phyloP scores from a whole-genome alignment of 1,140 invertebrate genomes.

The Philotrypesis tridentata region DNA sequence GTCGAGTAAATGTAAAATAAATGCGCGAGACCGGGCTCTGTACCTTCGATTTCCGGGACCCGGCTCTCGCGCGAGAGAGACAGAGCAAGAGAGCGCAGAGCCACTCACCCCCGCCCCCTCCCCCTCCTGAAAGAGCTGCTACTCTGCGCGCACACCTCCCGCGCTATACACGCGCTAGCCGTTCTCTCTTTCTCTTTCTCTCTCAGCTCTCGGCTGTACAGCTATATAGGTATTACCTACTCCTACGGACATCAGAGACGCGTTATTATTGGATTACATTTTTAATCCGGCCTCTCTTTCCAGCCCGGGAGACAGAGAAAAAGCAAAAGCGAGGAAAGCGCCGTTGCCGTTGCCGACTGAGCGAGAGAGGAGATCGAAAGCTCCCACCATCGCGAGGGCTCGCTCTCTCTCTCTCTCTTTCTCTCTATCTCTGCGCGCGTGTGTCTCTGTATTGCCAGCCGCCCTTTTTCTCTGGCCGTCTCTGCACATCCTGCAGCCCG shows the following conservation, averaged over 20 bases:
- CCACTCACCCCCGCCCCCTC: neutral
- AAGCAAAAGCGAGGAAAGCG: constrained; percentile 32
- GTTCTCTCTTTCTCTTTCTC: neutral
- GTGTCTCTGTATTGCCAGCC: neutral
- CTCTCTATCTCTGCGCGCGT: neutral
- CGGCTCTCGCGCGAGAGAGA: neutral
- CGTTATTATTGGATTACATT: constrained; percentile 75
- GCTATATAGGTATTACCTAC: constrained; percentile 57
- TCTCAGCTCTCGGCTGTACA: neutral
- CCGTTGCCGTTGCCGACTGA: neutral
- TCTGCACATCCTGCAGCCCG: constrained; percentile 21
- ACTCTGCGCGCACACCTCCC: neutral
- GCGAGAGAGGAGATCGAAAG: constrained; percentile 6
- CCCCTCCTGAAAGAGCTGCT: neutral
- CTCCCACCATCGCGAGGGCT: constrained; percentile 36
- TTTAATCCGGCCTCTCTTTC: constrained; percentile 71
- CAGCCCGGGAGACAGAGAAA: constrained; percentile 52
- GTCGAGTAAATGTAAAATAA: constrained; percentile 46
- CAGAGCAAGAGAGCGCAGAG: neutral
- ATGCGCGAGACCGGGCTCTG: constrained; percentile 14
- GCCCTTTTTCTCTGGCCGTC: constrained; percentile 48
- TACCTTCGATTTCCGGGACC: constrained; percentile 46
- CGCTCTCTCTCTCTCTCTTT: constrained; percentile 21
- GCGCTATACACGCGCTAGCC: neutral
- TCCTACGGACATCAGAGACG: constrained; percentile 71